phyloP scores from a whole-genome alignment of 2,113 vertebrate genomes.

The Syngnathus typhle region DNA sequence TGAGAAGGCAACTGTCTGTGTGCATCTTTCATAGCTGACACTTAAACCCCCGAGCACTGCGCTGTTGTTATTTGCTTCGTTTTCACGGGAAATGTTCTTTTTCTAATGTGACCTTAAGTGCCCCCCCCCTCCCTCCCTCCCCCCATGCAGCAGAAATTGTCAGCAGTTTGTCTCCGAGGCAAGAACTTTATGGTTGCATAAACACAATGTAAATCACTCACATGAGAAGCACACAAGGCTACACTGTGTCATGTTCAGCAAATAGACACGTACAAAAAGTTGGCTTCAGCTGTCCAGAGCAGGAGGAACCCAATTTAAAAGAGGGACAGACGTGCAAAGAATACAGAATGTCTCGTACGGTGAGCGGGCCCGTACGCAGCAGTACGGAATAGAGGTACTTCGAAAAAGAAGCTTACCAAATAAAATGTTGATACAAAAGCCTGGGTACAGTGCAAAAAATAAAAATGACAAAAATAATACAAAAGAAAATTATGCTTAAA shows the following conservation, averaged over 20 bases:
- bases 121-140: background rate
- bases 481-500: too few relatives aligned
- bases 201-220: background rate
- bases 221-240: background rate
- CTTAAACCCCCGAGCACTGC: constrained; percentile 36
- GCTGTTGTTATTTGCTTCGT: background rate
- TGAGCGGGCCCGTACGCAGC: too few relatives aligned
- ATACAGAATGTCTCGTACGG: too few relatives aligned
- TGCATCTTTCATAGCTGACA: constrained; percentile 54
- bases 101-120: constrained; percentile 39
- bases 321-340: too few relatives aligned
- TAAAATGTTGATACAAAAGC: too few relatives aligned
- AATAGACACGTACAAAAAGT: background rate
- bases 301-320: too few relatives aligned
- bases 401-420: too few relatives aligned
- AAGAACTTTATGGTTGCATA: background rate
- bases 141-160: constrained; percentile 38
- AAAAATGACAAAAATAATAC: too few relatives aligned
- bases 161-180: constrained; percentile 39
- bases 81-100: constrained; percentile 33
- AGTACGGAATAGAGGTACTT: too few relatives aligned
- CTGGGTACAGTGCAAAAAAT: too few relatives aligned
- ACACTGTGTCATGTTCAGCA: background rate
- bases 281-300: too few relatives aligned
- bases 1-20: constrained; percentile 57